phyloP scores from a whole-genome alignment of 2,113 vertebrate genomes.

The Fulmarus glacialis region DNA sequence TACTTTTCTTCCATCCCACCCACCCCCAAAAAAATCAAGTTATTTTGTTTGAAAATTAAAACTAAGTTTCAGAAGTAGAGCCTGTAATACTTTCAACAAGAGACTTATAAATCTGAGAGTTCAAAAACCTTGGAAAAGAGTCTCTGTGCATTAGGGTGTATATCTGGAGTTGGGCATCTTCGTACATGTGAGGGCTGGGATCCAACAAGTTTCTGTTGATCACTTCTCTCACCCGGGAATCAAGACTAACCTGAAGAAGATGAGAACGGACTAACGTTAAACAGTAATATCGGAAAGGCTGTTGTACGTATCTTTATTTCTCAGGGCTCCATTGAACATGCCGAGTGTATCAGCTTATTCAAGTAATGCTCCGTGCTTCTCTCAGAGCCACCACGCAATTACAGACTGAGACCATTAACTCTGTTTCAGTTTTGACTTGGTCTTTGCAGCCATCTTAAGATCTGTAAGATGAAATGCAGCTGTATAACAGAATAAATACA shows the following conservation, averaged over 20 bases:
- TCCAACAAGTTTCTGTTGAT: conserved; percentile 85
- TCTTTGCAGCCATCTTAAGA: not conserved
- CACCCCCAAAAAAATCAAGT: conserved; percentile 33
- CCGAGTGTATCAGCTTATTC: not conserved
- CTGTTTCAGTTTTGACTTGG: not conserved
- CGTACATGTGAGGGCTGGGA: conserved; percentile 83
- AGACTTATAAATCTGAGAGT: conserved; percentile 86
- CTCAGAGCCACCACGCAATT: not conserved
- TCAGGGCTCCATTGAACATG: not conserved
- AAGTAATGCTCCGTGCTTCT: not conserved
- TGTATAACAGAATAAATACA: not conserved
- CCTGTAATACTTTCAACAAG: conserved; percentile 80
- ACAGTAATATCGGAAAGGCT: not conserved
- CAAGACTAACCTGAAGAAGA: conserved; percentile 84
- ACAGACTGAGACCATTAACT: not conserved
- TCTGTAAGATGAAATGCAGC: not conserved
- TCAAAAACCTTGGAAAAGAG: conserved; percentile 89
- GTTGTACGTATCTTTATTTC: not conserved
- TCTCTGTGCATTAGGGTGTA: conserved; percentile 89
- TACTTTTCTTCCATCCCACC: conserved; percentile 67
- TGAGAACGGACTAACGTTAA: conserved; percentile 33
- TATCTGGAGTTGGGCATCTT: conserved; percentile 87
- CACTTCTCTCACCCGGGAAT: conserved; percentile 86
- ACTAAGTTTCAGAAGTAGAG: conserved; percentile 80
- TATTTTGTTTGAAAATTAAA: conserved; percentile 40